These are phyloP conservation scores for Bathynomus jamesi DNA, from an alignment of 1,140 invertebrate genomes.

Conservation along the genomic window DNA sequence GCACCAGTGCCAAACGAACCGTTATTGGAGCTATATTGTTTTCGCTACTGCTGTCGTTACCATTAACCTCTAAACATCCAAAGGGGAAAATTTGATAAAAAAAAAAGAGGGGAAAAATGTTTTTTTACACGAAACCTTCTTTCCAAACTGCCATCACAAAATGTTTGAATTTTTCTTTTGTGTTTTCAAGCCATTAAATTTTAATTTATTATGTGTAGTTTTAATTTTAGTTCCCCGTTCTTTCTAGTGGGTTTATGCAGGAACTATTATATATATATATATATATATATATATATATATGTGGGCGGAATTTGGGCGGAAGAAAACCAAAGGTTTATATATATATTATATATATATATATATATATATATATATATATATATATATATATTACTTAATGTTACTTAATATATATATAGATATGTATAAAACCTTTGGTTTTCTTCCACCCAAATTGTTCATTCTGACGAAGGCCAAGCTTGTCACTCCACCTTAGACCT, in stretches of 20 bases:
- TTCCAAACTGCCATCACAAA: neutral
- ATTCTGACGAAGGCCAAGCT: too few species aligned
- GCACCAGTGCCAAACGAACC: neutral
- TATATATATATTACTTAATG: neutral
- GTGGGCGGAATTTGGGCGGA: too few species aligned
- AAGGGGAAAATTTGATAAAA: too few species aligned
- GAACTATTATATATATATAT: neutral
- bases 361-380: neutral
- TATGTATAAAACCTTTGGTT: too few species aligned
- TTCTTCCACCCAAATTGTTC: too few species aligned
- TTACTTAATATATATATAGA: neutral
- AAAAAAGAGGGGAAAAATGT: too few species aligned
- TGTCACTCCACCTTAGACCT: too few species aligned
- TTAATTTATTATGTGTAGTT: too few species aligned
- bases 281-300: conserved; percentile 2
- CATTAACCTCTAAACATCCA: neutral
- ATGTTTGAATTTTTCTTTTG: neutral
- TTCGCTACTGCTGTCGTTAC: neutral
- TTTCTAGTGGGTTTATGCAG: neutral
- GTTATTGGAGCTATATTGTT: neutral
- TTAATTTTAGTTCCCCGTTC: neutral
- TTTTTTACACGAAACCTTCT: too few species aligned
- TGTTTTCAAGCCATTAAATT: too few species aligned
- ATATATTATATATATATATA: neutral
- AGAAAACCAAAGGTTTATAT: too few species aligned